Base-by-base conservation (phyloP, 2,113 vertebrate genomes). In the Nyctereutes procyonoides region DNA sequence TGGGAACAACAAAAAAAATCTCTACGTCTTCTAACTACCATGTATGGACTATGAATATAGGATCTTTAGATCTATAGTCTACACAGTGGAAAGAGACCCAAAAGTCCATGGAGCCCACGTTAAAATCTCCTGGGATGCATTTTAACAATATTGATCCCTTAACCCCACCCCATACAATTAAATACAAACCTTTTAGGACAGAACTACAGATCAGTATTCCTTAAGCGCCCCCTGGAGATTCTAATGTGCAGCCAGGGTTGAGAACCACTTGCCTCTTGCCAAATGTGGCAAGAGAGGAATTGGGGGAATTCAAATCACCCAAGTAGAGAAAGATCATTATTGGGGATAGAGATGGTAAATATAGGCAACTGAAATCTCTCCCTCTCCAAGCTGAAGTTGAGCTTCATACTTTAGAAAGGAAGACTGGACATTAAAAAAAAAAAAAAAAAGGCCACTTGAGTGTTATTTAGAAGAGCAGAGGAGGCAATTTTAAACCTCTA, bases 141-240 rank as follows among this genome's bases (percentile, higher is more conserved):
- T 91, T 92, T 76, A 71, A 97, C n/a, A 74, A 65, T 88, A 77
- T 32, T 53, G 73, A 88, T 16, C 35, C 9, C 48, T 83, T 85
- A 84, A 58, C 20, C 35, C 1, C 4, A 77, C 6, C 2, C 43
- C 26, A 80, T 30, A 69, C 3, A 53, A 48, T 80, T 43, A 86
- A 93, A 87, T 86, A 19, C 65, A 94, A 95, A 67, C 87, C 55
- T 89, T 67, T 95, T 22, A 17, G 38, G 30, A 94, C 88, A 79
- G 30, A 12, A 69, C 28, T 89, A 43, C 8, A 30, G 51, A 69
- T 76, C n/a, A 67, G 10, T 19, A 88, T 35, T 93, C 35, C 82
- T 81, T 22, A 92, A 94, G 48, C 12, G 9, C 58, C 28, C 53
- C 62, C 24, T n/a, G 22, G 67, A 92, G 38, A 84, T 58, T 63